Evolutionary conservation across 2,888 invertebrate species (phyloP).

Genomic region (Parnassius mnemosyne): DNA sequence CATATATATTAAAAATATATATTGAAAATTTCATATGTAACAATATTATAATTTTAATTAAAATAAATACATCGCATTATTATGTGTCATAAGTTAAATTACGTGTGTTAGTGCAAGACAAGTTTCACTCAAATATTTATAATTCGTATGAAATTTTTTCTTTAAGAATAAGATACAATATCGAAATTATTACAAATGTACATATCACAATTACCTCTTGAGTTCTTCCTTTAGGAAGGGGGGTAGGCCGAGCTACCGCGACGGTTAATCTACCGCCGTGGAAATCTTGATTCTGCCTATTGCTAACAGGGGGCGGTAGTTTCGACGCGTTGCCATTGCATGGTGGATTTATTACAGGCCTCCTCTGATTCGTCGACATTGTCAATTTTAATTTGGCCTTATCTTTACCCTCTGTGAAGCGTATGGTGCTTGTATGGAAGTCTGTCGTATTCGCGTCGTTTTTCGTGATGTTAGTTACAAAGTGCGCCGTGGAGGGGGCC

Average conservation of each 20-base stretch:
- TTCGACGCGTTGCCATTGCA: constrained; percentile 46
- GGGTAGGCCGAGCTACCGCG: constrained; percentile 32
- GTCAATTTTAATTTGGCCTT: constrained; percentile 67
- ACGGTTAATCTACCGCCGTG: constrained; percentile 32
- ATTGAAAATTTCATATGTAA: constrained; percentile 41
- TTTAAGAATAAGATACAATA: constrained; percentile 55
- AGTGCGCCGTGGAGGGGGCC: constrained; percentile 53
- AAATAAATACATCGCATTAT: constrained; percentile 36
- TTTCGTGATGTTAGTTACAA: constrained; percentile 70
- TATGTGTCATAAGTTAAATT: constrained; percentile 29
- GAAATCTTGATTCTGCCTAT: constrained; percentile 36
- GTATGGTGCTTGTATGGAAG: constrained; percentile 73
- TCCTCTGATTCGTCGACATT: constrained; percentile 61
- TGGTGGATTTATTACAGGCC: constrained; percentile 38
- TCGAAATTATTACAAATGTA: constrained; percentile 65
- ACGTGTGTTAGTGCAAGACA: constrained; percentile 58
- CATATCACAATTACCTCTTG: constrained; percentile 74
- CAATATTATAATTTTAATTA: constrained; percentile 38
- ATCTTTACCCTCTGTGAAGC: constrained; percentile 64
- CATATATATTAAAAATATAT: constrained; percentile 46
- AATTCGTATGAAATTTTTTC: constrained; percentile 36
- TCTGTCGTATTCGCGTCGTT: constrained; percentile 52
- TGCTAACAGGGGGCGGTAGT: constrained; percentile 39
- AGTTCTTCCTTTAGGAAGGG: constrained; percentile 43
- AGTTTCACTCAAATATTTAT: constrained; percentile 40